Evolutionary conservation across 2,113 vertebrate genomes (phyloP), one percentile per base, ranked within the genome.

Genomic region (Eublepharis macularius): DNA sequence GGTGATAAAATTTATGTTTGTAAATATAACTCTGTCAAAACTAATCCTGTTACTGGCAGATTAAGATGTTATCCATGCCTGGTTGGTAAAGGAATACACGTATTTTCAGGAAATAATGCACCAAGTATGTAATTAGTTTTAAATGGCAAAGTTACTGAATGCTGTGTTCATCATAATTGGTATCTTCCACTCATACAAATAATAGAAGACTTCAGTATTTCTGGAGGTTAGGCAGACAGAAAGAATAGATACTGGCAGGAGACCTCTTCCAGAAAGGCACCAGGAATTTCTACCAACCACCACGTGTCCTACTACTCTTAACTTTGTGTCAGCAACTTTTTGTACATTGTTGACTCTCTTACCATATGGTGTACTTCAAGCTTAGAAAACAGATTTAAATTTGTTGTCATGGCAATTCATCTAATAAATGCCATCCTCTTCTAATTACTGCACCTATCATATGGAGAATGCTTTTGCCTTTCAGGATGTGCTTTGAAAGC

Each of bases 81-180:
- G 92, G 87, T 96, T 91, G 90, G 95, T 93, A 90, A 91, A 86
- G 91, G 87, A 93, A 90, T 70, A 87, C 65, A 85, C 36, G 36
- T 96, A 92, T 94, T 96, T 97, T 95, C 93, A 93, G 94, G 86
- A 95, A 95, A 97, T 96, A 96, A 97, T 65, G 63, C 63, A 92
- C 92, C 89, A 78, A 92, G 94, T 92, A 49, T 95, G 92, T 96
- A 96, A 97, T 97, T 95, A 95, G 76, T 57, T 0, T 65, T 87
- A 32, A 89, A 34, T 24, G 51, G 45, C 43, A 0, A 11, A 5
- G 68, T 57, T 6, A 36, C 51, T 17, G 73, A 1, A 69, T 80
- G 39, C 24, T 73, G 74, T 39, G 26, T 45, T 4, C 54, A 77
- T 77, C 73, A 4, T 4, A 0, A 4, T 66, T 34, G 36, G 57